phyloP scores from a whole-genome alignment of 2,797 vertebrate species.

The Thaleichthys pacificus region DNA sequence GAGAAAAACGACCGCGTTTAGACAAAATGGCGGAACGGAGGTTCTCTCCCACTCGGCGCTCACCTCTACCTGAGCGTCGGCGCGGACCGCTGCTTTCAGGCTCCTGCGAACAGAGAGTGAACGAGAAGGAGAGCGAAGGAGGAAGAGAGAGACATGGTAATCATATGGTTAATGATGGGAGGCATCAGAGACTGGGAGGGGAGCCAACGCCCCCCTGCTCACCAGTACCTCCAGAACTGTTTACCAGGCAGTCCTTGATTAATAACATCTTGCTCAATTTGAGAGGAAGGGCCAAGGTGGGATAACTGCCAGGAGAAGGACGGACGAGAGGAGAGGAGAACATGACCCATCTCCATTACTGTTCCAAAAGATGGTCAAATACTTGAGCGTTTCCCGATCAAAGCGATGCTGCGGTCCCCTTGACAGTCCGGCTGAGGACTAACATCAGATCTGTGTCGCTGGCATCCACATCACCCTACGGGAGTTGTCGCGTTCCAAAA shows the following conservation, averaged over 20 bases:
- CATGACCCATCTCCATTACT: not conserved
- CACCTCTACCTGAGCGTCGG: not conserved
- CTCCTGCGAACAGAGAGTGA: not conserved
- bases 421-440: too few relatives aligned
- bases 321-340: not conserved
- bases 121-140: too few relatives aligned
- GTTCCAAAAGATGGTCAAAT: too few relatives aligned
- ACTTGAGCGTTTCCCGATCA: not conserved
- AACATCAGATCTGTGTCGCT: too few relatives aligned
- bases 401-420: too few relatives aligned
- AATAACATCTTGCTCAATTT: constrained; percentile 40
- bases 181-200: constrained; percentile 38
- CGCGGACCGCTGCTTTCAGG: not conserved
- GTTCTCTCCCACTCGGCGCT: constrained; percentile 11
- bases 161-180: constrained; percentile 61
- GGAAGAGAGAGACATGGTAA: constrained; percentile 21
- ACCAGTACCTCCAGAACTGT: not conserved
- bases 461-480: too few relatives aligned
- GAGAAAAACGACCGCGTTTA: constrained; percentile 52
- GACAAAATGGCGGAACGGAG: constrained; percentile 53
- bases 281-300: constrained; percentile 24
- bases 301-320: constrained; percentile 17
- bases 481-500: too few relatives aligned
- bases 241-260: constrained; percentile 45
- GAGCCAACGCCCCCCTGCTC: constrained; percentile 11